Evolutionary conservation across 1,140 invertebrate species (phyloP).

Genomic region (Olivierus martensii): DNA sequence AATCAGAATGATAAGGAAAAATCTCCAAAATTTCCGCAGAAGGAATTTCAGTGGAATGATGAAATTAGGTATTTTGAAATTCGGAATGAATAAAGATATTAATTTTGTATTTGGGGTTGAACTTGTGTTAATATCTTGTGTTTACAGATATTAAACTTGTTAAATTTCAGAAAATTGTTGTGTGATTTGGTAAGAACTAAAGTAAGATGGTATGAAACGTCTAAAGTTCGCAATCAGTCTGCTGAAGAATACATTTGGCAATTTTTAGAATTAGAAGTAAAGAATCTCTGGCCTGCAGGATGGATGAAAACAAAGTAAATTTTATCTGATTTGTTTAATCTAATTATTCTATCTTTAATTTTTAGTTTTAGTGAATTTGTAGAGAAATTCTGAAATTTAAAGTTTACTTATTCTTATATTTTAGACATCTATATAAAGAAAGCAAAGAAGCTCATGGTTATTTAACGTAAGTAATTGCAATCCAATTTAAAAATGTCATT

Average conservation of each 20-base stretch:
- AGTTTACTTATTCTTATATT: conserved; percentile 10
- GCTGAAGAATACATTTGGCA: conserved; percentile 38
- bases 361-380: no score
- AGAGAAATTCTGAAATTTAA: neutral
- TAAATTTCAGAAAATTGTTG: conserved; percentile 28
- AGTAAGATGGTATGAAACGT: conserved; percentile 36
- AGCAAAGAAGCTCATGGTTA: conserved; percentile 24
- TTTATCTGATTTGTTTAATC: neutral
- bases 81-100: neutral
- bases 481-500: no score
- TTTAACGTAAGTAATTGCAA: conserved; percentile 15
- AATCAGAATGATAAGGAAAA: conserved; percentile 8
- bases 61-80: neutral
- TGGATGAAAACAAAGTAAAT: conserved; percentile 37
- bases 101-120: neutral
- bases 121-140: neutral
- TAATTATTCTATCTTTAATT: no score
- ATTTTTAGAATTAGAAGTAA: conserved; percentile 39
- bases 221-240: conserved; percentile 37
- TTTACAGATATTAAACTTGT: neutral
- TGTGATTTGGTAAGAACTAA: conserved; percentile 36
- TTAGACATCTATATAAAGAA: conserved; percentile 28
- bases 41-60: neutral
- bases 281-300: conserved; percentile 41
- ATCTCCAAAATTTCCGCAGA: conserved; percentile 2